Evolutionary conservation across 1,140 invertebrate species (phyloP), one percentile per base, ranked within the genome.

Genomic region (Drosophila tropicalis): DNA sequence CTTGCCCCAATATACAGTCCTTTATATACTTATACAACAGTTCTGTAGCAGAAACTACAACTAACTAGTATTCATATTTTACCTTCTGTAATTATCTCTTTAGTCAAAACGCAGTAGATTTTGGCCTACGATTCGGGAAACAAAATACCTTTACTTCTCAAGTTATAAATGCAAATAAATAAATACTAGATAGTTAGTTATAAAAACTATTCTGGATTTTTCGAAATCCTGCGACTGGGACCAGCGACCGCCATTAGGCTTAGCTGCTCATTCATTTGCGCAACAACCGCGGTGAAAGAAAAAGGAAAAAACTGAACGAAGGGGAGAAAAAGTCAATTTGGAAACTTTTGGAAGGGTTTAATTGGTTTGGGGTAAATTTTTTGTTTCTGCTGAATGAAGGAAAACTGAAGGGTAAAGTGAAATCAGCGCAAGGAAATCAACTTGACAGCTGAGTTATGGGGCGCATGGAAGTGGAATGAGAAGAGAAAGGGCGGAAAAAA

Each of bases 271-370:
- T 51, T 22, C 44, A 51, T 51, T 51, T 51, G n/a, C 44, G 4
- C 17, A 51, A 51, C 17, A 51, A 17, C 4, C 6, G 6, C 1
- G 41, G 41, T 15, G 15, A 17, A 13, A 13, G 4, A 9, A 51
- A 3, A 4, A 10, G 17, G 12, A 39, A 10, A 7, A 51, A 10
- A 22, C 6, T 9, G 7, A 47, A 6, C 29, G 29, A 29, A 29
- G 5, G 1, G 5, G 5, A 4, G 17, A 15, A 51, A 85, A 70
- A 76, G 77, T 81, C 70, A 74, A 81, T 76, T 77, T 71, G 65
- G n/a, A 47, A 81, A 76, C 41, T 76, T 76, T 57, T 2, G 36
- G 34, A 55, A 69, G 58, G 41, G 62, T 64, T 69, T 76, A 76
- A 76, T 70, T 76, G 66, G 66, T 63, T n/a, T 65, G 51, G 67